A percentile compares a stretch with the other conserved stretches of the same genome.
These are phyloP conservation scores for Pelagia noctiluca DNA, from an alignment of 30 jellyfish, hydroid and myxozoan genomes.

Conservation along the genomic window DNA sequence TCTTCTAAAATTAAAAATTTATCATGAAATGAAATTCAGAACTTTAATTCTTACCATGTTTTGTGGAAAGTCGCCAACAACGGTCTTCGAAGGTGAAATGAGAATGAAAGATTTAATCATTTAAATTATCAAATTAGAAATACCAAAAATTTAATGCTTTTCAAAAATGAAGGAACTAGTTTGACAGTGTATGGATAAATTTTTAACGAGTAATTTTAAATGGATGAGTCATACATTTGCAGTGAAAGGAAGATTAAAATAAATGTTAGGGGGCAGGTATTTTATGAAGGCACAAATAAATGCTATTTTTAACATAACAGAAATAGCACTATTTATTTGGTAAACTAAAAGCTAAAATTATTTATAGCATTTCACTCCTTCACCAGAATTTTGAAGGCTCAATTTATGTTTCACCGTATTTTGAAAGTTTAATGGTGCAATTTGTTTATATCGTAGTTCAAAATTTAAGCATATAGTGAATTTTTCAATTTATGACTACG, in stretches of 20 bases:
- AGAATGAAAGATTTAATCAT: background rate
- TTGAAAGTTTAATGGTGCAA: too few species aligned
- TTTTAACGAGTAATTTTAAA: background rate
- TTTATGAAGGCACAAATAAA: background rate
- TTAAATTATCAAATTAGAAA: background rate
- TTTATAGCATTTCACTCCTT: too few species aligned
- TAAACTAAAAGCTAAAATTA: too few species aligned
- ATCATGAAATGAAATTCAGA: background rate
- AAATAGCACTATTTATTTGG: background rate
- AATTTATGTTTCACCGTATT: too few species aligned
- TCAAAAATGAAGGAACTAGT: background rate
- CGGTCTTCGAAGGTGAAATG: constrained; percentile 48
- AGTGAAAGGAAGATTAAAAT: background rate
- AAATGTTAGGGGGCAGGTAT: background rate
- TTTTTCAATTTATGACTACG: too few species aligned
- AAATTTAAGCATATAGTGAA: too few species aligned
- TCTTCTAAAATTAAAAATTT: background rate
- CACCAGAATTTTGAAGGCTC: too few species aligned
- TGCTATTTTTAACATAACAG: background rate
- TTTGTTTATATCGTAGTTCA: too few species aligned
- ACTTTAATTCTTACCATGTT: constrained; percentile 39
- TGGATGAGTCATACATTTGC: background rate
- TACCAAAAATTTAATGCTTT: background rate
- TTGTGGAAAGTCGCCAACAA: constrained; percentile 40
- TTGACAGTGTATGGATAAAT: background rate